These are phyloP conservation scores for Cephalotes varians DNA, from an alignment of 2,888 invertebrate genomes.

Conservation along the genomic window DNA sequence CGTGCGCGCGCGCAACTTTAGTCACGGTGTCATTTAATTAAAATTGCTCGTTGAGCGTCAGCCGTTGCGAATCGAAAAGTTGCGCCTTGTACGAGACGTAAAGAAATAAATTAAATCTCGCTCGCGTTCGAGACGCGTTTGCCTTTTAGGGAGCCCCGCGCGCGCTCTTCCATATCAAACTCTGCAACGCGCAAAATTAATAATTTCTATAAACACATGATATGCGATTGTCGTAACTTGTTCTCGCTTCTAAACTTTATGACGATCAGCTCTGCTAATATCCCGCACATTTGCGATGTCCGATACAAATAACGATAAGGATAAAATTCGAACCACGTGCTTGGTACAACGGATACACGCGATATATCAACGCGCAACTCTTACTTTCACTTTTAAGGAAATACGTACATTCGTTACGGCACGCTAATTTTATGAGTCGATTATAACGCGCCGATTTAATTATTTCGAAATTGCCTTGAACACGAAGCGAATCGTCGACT, in stretches of 20 bases:
- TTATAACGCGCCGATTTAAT: constrained; percentile 81
- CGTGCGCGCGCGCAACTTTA: constrained; percentile 50
- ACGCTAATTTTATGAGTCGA: constrained; percentile 82
- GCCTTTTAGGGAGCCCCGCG: not conserved
- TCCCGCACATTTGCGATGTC: constrained; percentile 14
- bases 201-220: not conserved
- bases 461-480: constrained; percentile 74
- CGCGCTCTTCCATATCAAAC: not conserved
- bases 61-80: constrained; percentile 45
- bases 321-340: constrained; percentile 50
- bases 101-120: constrained; percentile 42
- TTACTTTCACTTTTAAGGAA: constrained; percentile 76
- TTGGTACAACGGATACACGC: constrained; percentile 41
- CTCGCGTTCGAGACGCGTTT: not conserved
- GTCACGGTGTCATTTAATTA: constrained; percentile 66
- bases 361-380: constrained; percentile 60
- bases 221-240: not conserved
- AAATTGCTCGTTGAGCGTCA: constrained; percentile 47
- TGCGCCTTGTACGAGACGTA: not conserved
- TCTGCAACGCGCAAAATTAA: not conserved
- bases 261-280: not conserved
- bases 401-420: constrained; percentile 77
- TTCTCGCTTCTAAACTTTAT: not conserved
- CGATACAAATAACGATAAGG: constrained; percentile 61
- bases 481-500: constrained; percentile 27